These are phyloP conservation scores for Salvelinus sp. DNA, from an alignment of 2,113 vertebrate species.

Conservation along the genomic window DNA sequence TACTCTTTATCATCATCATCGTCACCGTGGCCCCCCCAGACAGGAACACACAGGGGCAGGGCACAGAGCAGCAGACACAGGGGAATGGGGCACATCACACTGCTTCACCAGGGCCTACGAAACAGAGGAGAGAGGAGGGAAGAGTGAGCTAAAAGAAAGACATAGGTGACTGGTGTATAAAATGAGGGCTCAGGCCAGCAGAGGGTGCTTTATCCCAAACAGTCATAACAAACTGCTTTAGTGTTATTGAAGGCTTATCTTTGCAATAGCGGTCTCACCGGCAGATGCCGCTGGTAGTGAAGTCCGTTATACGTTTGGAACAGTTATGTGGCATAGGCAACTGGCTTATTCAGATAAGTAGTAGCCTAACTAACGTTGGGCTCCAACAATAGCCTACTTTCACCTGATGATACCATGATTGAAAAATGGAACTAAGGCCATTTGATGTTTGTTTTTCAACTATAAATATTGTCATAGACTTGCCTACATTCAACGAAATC, in stretches of 20 bases:
- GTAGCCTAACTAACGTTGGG: too few species aligned
- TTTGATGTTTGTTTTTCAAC: too few species aligned
- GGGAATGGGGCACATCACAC: constrained; percentile 72
- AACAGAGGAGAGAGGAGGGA: background rate
- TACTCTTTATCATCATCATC: constrained; percentile 57
- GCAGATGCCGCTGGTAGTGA: background rate
- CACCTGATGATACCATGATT: too few species aligned
- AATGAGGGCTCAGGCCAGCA: constrained; percentile 34
- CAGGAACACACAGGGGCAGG: constrained; percentile 35
- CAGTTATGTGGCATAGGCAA: too few species aligned
- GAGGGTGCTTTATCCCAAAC: constrained; percentile 37
- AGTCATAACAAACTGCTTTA: background rate
- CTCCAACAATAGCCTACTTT: too few species aligned
- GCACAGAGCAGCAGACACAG: constrained; percentile 71
- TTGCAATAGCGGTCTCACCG: background rate
- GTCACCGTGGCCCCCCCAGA: constrained; percentile 44
- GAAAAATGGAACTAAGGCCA: too few species aligned
- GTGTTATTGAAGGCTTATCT: background rate
- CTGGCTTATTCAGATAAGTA: too few species aligned
- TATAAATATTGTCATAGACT: too few species aligned
- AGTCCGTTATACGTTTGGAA: too few species aligned
- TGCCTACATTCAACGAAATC: too few species aligned
- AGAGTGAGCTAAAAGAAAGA: background rate
- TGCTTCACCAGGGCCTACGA: constrained; percentile 18
- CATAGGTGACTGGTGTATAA: background rate